Evolutionary conservation across 2,888 invertebrate species (phyloP), one percentile per base, ranked within the genome.

Genomic region (Lottia gigantea): DNA sequence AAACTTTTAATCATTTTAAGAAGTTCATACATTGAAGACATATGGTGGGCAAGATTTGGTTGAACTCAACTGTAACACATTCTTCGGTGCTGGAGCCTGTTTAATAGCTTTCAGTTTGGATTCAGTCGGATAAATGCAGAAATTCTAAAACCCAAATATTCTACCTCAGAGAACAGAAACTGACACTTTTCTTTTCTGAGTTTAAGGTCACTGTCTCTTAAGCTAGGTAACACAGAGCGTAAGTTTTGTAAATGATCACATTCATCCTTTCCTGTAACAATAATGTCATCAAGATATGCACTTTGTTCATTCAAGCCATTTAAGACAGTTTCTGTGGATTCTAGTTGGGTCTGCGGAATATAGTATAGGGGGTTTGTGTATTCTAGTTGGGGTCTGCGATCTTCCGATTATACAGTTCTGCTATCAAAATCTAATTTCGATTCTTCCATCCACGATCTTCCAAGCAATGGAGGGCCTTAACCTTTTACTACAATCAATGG

Each of bases 141-240:
- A 49, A 49, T 49, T 49, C 19, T 49, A 49, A 49, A 49, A 49
- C 49, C 49, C 15, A 49, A 49, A 49, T 49, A 49, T 49, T 49
- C 49, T n/a, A 49, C 49, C 6, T 49, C 19, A 49, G 49, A 3
- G 4, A 49, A 49, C 16, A 49, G 49, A 49, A 49, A 49, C 19
- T 15, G 16, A 49, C 49, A 49, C 16, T 49, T 49, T 11, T 49
- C 49, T 4, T 49, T 49, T 49, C 49, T 49, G 16, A 49, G 15
- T 31, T 31, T 31, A 31, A 31, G 31, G 12, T 14, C 49, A 49
- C 49, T n/a, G 16, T 49, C 49, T 8, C 15, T 7, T 49, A 49
- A 15, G 11, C 49, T 49, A n/a, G 49, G 6, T n/a, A 49, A 49
- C 6, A 49, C 49, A 49, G 6, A 0, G 0, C 15, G 49, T 49